Conservation (phyloP, 2,113 vertebrate genomes). For the Triplophysa tibetana region DNA sequence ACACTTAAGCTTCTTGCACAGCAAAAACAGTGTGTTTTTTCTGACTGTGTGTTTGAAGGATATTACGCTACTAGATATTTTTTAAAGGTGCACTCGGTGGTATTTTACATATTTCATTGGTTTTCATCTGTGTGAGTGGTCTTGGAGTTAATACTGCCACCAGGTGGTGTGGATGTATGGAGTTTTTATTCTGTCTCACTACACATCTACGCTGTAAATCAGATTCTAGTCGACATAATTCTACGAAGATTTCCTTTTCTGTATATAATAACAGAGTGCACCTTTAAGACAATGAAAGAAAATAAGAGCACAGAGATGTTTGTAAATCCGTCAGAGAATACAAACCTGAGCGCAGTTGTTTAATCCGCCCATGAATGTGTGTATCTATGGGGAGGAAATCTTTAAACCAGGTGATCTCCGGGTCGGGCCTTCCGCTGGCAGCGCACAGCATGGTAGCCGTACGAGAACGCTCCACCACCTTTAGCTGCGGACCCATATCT, state of each 20-base stretch:
- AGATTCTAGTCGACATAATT: no score
- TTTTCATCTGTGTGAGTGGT: background rate
- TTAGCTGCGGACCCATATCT: constrained; percentile 98
- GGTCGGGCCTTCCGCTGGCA: constrained; percentile 96
- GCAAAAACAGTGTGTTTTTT: constrained; percentile 33
- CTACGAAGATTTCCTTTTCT: no score
- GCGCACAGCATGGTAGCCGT: constrained; percentile 99
- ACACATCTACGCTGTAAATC: no score
- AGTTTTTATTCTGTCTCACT: no score
- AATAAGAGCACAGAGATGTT: constrained; percentile 18
- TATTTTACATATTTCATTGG: background rate
- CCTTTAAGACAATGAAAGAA: background rate
- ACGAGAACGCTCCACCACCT: constrained; percentile 97
- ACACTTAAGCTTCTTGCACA: constrained; percentile 90
- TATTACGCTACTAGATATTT: constrained; percentile 12
- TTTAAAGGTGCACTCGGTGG: constrained; percentile 28
- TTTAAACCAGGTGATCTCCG: constrained; percentile 99
- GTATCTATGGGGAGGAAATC: constrained; percentile 98
- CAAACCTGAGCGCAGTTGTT: constrained; percentile 94
- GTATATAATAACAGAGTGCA: background rate
- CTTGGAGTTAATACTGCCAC: no score
- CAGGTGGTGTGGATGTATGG: no score
- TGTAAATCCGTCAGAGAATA: background rate
- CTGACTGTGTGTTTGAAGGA: constrained; percentile 11
- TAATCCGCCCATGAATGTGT: constrained; percentile 94